phyloP scores from a whole-genome alignment of 2,113 vertebrate species.

The Caranx ignobilis region DNA sequence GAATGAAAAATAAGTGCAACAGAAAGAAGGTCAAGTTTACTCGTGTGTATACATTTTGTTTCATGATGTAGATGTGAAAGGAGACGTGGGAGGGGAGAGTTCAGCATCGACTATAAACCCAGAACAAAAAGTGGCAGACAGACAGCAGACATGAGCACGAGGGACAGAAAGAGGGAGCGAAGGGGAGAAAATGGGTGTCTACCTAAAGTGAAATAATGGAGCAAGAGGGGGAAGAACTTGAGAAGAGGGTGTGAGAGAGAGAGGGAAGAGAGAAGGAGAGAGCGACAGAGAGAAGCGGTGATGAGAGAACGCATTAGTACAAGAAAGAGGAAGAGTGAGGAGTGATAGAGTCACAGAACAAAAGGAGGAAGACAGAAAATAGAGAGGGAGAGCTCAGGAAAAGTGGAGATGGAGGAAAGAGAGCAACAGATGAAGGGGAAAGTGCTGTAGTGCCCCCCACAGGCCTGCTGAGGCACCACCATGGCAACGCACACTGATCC shows the following conservation, averaged over 20 bases:
- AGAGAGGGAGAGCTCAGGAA: slow-evolving; percentile 57
- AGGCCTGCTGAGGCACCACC: slow-evolving; percentile 52
- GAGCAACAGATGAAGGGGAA: slow-evolving; percentile 37
- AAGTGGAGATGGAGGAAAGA: slow-evolving; percentile 49
- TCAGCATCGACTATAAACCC: slow-evolving; percentile 56
- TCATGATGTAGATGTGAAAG: slow-evolving; percentile 24
- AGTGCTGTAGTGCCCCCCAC: slow-evolving; percentile 80
- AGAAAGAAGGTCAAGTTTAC: slow-evolving; percentile 54
- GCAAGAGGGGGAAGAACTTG: slow-evolving; percentile 53
- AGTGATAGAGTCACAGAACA: slow-evolving; percentile 75
- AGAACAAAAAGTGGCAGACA: slow-evolving; percentile 56
- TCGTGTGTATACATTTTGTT: slow-evolving; percentile 53
- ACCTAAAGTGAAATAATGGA: slow-evolving; percentile 61
- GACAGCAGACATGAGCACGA: slow-evolving; percentile 46
- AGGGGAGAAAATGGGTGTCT: slow-evolving; percentile 58
- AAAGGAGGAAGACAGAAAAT: slow-evolving; percentile 74
- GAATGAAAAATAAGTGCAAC: slow-evolving; percentile 53
- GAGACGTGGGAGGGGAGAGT: slow-evolving; percentile 19
- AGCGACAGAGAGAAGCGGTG: slow-evolving; percentile 48
- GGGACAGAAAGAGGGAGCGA: slow-evolving; percentile 38
- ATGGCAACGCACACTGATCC: slow-evolving; percentile 14
- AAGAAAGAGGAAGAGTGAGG: slow-evolving; percentile 63
- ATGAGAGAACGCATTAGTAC: slow-evolving; percentile 76
- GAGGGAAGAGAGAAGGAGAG: slow-evolving; percentile 31
- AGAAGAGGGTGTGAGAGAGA: slow-evolving; percentile 10